These are phyloP conservation scores for Ceratosolen solmsi DNA, from an alignment of 1,140 invertebrate genomes.

Conservation along the genomic window DNA sequence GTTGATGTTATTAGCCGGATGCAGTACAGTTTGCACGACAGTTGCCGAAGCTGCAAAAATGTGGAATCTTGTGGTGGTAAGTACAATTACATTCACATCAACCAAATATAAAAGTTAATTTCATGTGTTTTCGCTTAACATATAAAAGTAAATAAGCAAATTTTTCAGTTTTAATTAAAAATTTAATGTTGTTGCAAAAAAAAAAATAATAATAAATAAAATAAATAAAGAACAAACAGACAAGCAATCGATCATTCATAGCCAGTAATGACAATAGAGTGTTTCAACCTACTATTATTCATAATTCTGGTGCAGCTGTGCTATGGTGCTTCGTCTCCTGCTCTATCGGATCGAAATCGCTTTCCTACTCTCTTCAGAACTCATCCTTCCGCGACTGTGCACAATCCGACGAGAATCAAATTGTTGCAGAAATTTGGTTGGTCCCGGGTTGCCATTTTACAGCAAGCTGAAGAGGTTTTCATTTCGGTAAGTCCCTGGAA, in stretches of 20 bases:
- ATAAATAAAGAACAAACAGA: too few species aligned
- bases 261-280: too few species aligned
- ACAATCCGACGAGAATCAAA: conserved; percentile 98
- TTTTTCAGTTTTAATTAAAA: too few species aligned
- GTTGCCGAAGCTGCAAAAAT: conserved; percentile 99
- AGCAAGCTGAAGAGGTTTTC: conserved; percentile 99
- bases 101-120: too few species aligned
- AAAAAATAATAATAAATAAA: too few species aligned
- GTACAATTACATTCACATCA: too few species aligned
- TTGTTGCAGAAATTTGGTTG: conserved; percentile 97
- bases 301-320: conserved; percentile 81
- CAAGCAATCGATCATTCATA: too few species aligned
- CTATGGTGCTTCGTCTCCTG: conserved; percentile 98
- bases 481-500: conserved; percentile 95
- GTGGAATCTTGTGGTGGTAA: conserved; percentile 99
- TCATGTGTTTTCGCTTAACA: too few species aligned
- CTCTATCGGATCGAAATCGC: conserved; percentile 95
- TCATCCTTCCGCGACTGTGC: conserved; percentile 98
- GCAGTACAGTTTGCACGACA: conserved; percentile 99
- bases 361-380: conserved; percentile 99
- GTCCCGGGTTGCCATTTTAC: conserved; percentile 96
- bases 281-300: too few species aligned
- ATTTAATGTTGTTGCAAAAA: too few species aligned
- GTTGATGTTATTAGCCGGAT: conserved; percentile 95
- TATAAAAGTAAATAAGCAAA: too few species aligned